phyloP scores from a whole-genome alignment of 2,113 vertebrate genomes.

The Corvus moneduloides region DNA sequence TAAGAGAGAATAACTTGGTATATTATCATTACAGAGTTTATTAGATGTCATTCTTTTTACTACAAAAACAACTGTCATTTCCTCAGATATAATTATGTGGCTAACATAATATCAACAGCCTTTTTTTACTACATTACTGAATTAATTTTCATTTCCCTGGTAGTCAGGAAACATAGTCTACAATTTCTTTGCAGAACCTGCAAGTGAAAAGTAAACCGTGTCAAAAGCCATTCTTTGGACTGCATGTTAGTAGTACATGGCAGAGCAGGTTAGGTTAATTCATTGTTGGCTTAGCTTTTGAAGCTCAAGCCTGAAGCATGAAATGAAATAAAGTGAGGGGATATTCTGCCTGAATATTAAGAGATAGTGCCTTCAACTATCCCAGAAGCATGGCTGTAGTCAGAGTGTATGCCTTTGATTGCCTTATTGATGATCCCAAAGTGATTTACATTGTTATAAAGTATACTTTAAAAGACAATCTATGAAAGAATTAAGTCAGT shows the following conservation, averaged over 20 bases:
- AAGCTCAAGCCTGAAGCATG: not conserved
- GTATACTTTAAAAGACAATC: not conserved
- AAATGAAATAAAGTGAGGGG: not conserved
- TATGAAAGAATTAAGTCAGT: not conserved
- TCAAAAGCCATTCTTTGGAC: not conserved
- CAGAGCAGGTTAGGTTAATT: not conserved
- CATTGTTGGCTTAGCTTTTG: not conserved
- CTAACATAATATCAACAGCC: not conserved
- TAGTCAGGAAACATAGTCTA: not conserved
- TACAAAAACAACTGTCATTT: not conserved
- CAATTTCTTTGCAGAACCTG: not conserved
- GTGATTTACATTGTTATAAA: not conserved
- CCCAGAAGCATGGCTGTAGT: not conserved
- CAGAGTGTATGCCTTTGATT: not conserved
- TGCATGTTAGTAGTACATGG: not conserved
- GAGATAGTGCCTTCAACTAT: not conserved
- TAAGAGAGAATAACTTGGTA: not conserved
- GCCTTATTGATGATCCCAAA: not conserved
- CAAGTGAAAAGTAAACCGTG: not conserved
- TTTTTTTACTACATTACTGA: not conserved
- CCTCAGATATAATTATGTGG: not conserved
- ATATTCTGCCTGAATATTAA: not conserved
- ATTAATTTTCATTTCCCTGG: not conserved
- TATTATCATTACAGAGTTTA: not conserved
- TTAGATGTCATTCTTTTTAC: not conserved